These are phyloP conservation scores for Clarias gariepinus DNA, from an alignment of 2,113 vertebrate genomes.

Conservation along the genomic window DNA sequence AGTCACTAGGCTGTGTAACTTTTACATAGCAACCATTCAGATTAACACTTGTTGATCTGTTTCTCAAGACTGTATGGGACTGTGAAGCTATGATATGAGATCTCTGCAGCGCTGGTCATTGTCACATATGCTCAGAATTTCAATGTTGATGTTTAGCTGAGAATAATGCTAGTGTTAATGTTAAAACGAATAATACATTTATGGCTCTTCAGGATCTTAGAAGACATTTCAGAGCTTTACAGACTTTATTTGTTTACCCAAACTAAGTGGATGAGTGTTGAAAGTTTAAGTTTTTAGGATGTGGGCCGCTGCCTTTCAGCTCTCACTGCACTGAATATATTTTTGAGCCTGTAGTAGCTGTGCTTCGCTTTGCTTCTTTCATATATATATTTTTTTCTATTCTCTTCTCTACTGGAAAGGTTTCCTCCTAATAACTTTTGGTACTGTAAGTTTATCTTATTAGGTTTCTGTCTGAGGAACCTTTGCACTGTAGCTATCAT, in stretches of 20 bases:
- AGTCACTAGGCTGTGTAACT: conserved; percentile 31
- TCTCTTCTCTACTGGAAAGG: conserved; percentile 16
- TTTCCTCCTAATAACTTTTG: conserved; percentile 44
- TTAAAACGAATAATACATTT: not conserved
- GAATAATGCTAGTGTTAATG: conserved; percentile 11
- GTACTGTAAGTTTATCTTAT: conserved; percentile 52
- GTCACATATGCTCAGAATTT: not conserved
- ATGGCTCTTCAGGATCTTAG: conserved; percentile 11
- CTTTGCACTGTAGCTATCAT: conserved; percentile 53
- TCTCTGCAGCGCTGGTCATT: conserved; percentile 10
- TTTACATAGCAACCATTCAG: conserved; percentile 36
- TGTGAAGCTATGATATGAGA: not conserved
- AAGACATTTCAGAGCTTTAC: conserved; percentile 40
- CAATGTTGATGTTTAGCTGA: not conserved
- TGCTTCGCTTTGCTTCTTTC: conserved; percentile 34
- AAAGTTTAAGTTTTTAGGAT: conserved; percentile 21
- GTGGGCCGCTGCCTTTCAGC: not conserved
- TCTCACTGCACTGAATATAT: conserved; percentile 43
- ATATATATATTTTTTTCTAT: not conserved
- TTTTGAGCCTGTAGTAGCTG: conserved; percentile 9
- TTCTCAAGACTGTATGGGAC: not conserved
- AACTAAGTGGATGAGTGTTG: conserved; percentile 21
- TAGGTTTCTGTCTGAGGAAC: conserved; percentile 50
- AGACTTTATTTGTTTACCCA: conserved; percentile 39
- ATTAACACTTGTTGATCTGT: not conserved